Conservation (phyloP, 2,888 invertebrate genomes). For the Nemurella pictetii region DNA sequence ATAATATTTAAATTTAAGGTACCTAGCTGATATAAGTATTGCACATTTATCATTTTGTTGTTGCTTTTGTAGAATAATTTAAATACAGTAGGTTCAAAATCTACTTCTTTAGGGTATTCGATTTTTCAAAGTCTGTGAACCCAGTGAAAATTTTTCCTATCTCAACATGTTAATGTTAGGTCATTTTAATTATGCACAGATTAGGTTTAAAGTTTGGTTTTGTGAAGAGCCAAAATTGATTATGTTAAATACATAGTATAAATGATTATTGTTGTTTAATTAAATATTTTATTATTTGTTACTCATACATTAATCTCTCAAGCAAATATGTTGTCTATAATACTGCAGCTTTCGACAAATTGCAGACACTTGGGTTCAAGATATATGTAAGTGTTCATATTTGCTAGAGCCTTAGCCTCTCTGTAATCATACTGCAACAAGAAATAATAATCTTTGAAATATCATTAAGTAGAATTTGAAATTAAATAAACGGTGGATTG, state of each 20-base stretch:
- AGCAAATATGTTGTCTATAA: neutral
- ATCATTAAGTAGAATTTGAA: neutral
- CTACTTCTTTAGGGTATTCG: too few relatives aligned
- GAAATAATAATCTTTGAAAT: neutral
- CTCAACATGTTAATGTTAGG: too few relatives aligned
- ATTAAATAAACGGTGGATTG: neutral
- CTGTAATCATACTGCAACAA: neutral
- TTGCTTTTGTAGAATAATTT: too few relatives aligned
- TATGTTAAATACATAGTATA: neutral
- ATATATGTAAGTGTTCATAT: neutral
- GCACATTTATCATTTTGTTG: too few relatives aligned
- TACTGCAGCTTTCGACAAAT: neutral
- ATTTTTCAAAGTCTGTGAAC: too few relatives aligned
- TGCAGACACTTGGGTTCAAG: neutral
- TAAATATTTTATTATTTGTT: constrained; percentile 30
- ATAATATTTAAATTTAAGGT: too few relatives aligned
- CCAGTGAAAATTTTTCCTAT: too few relatives aligned
- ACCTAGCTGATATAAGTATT: too few relatives aligned
- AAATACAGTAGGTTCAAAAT: too few relatives aligned
- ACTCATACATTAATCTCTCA: constrained; percentile 21
- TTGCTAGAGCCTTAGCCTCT: neutral
- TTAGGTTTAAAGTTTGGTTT: too few relatives aligned
- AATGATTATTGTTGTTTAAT: constrained; percentile 25
- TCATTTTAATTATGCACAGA: too few relatives aligned
- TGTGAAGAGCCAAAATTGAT: too few relatives aligned